Evolutionary conservation across 2,888 invertebrate genomes (phyloP).

Genomic region (Cataglyphis altisquamis): DNA sequence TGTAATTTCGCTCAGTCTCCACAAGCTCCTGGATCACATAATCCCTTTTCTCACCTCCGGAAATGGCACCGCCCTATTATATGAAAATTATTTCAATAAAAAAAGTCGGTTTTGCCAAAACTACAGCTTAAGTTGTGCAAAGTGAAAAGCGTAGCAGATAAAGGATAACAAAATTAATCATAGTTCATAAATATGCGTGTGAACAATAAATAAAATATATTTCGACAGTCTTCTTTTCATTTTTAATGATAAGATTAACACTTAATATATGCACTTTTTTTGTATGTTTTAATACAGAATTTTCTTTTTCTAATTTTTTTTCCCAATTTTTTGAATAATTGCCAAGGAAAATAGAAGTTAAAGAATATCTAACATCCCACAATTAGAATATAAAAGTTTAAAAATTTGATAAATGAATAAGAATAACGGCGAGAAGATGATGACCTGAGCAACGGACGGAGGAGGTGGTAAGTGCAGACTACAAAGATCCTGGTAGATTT

Average conservation of each 20-base stretch:
- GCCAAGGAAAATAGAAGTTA: background rate
- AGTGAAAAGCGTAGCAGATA: background rate
- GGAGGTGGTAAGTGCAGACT: slow-evolving; percentile 89
- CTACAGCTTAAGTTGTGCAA: slow-evolving; percentile 16
- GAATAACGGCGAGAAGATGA: slow-evolving; percentile 68
- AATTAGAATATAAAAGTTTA: slow-evolving; percentile 27
- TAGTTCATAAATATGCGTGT: slow-evolving; percentile 3
- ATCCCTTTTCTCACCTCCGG: slow-evolving; percentile 93
- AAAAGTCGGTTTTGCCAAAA: background rate
- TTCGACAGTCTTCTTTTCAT: background rate
- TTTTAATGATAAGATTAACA: slow-evolving; percentile 27
- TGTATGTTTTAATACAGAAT: background rate
- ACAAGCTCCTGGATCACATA: slow-evolving; percentile 97
- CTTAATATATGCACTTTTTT: slow-evolving; percentile 33
- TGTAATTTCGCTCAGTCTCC: slow-evolving; percentile 98
- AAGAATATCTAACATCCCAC: background rate
- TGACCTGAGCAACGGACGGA: slow-evolving; percentile 85
- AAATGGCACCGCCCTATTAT: slow-evolving; percentile 78
- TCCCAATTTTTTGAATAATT: background rate
- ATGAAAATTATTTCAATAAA: slow-evolving; percentile 28
- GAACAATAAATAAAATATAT: slow-evolving; percentile 17
- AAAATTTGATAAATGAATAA: slow-evolving; percentile 13
- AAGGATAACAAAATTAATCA: slow-evolving; percentile 24
- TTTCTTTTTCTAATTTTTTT: slow-evolving; percentile 2
- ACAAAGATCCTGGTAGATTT: slow-evolving; percentile 98